Base-by-base conservation (phyloP, 2,888 invertebrate species). In the Disparrhopalites patrizii region DNA sequence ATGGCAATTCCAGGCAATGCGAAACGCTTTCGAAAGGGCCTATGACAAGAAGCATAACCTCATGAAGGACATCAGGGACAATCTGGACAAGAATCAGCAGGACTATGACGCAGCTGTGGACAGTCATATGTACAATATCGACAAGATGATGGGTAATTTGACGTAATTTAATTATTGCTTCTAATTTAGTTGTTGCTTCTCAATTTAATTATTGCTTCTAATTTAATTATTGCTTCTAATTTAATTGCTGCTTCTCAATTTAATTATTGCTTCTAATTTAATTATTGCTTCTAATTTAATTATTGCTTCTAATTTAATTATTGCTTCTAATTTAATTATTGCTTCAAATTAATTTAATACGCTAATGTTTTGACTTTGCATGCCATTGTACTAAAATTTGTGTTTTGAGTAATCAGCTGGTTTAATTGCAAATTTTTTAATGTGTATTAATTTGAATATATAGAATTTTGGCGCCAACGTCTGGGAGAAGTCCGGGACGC, bases 41-140 rank as follows among this genome's bases (percentile, higher is more conserved):
- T 68, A 68, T 38, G 67, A 70, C 18, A 72, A 72, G 52, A 75
- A 75, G 47, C 66, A 73, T 31, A 68, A 74, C 10, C 28, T 72
- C 28, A 75, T 75, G 67, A 68, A 69, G 47, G 67, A 71, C n/a
- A 36, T 75, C 23, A 67, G 71, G 4, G 68, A 71, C 47, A 51
- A 67, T 8, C 28, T 75, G 36, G 67, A 69, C 28, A 67, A 71
- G 52, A 73, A 73, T 57, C 67, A 73, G 36, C 64, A 66, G 28
- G 72, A 73, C 20, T 75, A 75, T 50, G 72, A 74, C 30, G 64
- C 69, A 20, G 75, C 73, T 2, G 68, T 70, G 36, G 71, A 75
- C 56, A 69, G 66, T 62, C 75, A 75, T 40, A 63, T 75, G 58
- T 70, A 73, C 61, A 73, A 72, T 40, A 62, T 75, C 28, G 73